Conservation (phyloP, 2,888 invertebrate species). For the Sthenelais limicola region DNA sequence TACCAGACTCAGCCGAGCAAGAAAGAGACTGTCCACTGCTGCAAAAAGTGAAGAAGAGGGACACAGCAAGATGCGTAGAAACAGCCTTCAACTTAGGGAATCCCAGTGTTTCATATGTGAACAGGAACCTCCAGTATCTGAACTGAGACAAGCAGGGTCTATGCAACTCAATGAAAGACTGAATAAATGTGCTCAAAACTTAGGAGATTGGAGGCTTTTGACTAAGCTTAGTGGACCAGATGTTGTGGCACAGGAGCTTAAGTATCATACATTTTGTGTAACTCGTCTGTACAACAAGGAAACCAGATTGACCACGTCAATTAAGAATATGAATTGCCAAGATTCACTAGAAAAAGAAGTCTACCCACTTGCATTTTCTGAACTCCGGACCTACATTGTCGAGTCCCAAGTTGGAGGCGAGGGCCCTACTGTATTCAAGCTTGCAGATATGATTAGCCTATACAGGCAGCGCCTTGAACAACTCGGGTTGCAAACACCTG, state of each 20-base stretch:
- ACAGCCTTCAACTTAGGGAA: not conserved
- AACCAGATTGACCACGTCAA: no score
- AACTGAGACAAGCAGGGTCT: not conserved
- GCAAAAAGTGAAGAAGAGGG: not conserved
- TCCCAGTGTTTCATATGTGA: not conserved
- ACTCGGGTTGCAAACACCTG: not conserved
- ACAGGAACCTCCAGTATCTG: not conserved
- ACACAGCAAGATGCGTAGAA: not conserved
- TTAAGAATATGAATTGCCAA: no score
- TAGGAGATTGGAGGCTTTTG: conserved; percentile 8
- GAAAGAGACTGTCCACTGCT: not conserved
- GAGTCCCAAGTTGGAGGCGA: no score
- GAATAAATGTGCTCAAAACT: not conserved
- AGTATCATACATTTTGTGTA: conserved; percentile 1
- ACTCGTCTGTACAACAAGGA: conserved; percentile 9
- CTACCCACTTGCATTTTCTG: no score
- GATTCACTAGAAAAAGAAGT: no score
- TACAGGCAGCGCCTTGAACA: not conserved
- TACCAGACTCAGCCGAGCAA: conserved; percentile 3
- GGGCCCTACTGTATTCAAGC: no score
- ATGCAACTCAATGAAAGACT: conserved; percentile 12
- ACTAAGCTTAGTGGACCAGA: conserved; percentile 16
- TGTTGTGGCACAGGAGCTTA: conserved; percentile 8
- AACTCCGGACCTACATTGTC: no score
- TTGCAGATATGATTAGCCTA: conserved; percentile 5